Evolutionary conservation across 2,888 invertebrate genomes (phyloP).

Genomic region (Phalera bucephala): DNA sequence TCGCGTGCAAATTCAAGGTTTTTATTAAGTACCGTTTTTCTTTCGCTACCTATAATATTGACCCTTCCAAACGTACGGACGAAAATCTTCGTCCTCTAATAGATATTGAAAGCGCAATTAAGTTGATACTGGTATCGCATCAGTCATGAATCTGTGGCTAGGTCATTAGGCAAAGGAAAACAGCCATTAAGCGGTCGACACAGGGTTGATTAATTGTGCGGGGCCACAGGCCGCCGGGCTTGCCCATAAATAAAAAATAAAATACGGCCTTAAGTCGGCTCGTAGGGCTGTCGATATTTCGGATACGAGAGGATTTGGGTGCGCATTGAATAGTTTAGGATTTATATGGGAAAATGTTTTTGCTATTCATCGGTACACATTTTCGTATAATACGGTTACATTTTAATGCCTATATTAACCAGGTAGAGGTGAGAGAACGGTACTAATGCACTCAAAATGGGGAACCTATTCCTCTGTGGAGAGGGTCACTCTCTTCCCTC

Average conservation of each 20-base stretch:
- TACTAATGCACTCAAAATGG: too few relatives aligned
- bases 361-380: too few relatives aligned
- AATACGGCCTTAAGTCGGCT: slow-evolving; percentile 47
- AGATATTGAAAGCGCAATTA: slow-evolving; percentile 37
- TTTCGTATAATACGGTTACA: too few relatives aligned
- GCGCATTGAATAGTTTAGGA: not conserved
- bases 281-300: slow-evolving; percentile 30
- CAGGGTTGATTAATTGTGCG: slow-evolving; percentile 60
- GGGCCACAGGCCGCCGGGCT: slow-evolving; percentile 43
- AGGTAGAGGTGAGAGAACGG: too few relatives aligned
- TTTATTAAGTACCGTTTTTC: too few relatives aligned
- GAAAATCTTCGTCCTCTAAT: too few relatives aligned
- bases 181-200: slow-evolving; percentile 52
- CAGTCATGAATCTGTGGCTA: slow-evolving; percentile 42
- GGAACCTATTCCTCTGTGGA: too few relatives aligned
- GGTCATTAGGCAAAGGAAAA: slow-evolving; percentile 62
- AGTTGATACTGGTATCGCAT: slow-evolving; percentile 35
- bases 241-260: slow-evolving; percentile 63
- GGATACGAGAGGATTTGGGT: not conserved
- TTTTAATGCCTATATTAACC: too few relatives aligned
- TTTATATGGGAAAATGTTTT: not conserved
- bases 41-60: too few relatives aligned
- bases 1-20: too few relatives aligned
- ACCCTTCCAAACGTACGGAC: too few relatives aligned
- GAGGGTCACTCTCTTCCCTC: too few relatives aligned